Conservation (phyloP, 2,113 vertebrate species). For the Cochlearius cochlearius region DNA sequence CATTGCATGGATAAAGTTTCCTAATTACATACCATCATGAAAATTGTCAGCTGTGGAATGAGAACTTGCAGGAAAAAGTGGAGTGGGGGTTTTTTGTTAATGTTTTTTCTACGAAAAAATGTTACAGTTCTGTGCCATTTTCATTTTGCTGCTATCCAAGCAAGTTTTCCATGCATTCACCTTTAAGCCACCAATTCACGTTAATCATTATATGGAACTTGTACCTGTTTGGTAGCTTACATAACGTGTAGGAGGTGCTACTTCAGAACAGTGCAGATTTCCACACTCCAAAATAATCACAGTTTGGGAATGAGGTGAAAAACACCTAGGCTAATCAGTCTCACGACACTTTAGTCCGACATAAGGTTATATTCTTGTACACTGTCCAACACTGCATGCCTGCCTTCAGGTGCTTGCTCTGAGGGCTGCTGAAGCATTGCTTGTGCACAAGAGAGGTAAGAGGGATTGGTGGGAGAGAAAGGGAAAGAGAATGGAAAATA, state of each 20-base stretch:
- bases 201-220: neutral
- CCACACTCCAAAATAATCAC: neutral
- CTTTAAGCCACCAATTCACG: neutral
- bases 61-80: neutral
- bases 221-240: neutral
- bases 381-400: accelerated
- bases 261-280: neutral
- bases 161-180: neutral
- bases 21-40: neutral
- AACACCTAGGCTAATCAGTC: neutral
- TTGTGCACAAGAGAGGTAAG: neutral
- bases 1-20: accelerated
- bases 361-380: neutral
- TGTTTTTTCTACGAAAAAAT: neutral
- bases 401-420: neutral
- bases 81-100: accelerated
- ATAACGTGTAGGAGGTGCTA: neutral
- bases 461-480: neutral
- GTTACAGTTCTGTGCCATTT: neutral
- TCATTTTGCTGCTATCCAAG: neutral
- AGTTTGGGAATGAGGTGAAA: neutral
- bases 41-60: neutral
- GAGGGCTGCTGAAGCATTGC: neutral
- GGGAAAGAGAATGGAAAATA: neutral
- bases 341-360: neutral